phyloP scores from a whole-genome alignment of 2,113 vertebrate genomes.

The Dromas ardeola region DNA sequence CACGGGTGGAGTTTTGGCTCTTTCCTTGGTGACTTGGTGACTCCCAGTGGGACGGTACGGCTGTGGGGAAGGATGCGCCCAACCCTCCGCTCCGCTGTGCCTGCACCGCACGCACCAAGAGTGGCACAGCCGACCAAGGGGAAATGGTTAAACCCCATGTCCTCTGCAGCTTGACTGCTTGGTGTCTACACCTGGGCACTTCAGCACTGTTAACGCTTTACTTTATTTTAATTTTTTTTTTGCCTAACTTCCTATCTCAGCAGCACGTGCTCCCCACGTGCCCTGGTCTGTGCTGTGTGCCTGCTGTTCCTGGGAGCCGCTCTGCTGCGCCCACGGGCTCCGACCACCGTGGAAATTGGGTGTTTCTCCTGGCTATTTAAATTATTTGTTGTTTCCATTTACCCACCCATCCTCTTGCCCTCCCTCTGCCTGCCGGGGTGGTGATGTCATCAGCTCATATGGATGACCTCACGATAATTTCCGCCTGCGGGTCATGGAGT shows the following conservation, averaged over 20 bases:
- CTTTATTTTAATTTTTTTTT: not conserved
- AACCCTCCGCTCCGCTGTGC: fast-evolving
- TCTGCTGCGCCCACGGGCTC: not conserved
- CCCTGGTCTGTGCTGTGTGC: not conserved
- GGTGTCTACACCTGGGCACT: not conserved
- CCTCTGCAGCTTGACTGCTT: not conserved
- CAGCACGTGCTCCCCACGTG: fast-evolving
- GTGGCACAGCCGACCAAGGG: fast-evolving
- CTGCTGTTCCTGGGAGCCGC: not conserved
- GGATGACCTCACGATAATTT: not conserved
- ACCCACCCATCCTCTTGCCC: not conserved
- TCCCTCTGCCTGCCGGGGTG: not conserved
- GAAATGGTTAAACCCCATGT: not conserved
- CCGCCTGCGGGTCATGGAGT: not conserved
- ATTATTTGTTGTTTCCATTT: slow-evolving; percentile 22
- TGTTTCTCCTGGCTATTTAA: not conserved
- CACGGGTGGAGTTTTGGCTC: not conserved
- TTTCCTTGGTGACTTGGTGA: not conserved
- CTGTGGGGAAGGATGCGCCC: not conserved
- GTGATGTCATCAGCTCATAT: slow-evolving; percentile 13
- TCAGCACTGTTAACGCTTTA: not conserved
- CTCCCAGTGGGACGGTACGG: fast-evolving
- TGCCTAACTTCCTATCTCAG: not conserved
- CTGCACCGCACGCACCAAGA: fast-evolving
- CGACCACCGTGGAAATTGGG: not conserved